A percentile compares a stretch with the other conserved stretches of the same genome.
Evolutionary conservation across 2,113 vertebrate genomes (phyloP).

Genomic region (Malurus cyaneus): DNA sequence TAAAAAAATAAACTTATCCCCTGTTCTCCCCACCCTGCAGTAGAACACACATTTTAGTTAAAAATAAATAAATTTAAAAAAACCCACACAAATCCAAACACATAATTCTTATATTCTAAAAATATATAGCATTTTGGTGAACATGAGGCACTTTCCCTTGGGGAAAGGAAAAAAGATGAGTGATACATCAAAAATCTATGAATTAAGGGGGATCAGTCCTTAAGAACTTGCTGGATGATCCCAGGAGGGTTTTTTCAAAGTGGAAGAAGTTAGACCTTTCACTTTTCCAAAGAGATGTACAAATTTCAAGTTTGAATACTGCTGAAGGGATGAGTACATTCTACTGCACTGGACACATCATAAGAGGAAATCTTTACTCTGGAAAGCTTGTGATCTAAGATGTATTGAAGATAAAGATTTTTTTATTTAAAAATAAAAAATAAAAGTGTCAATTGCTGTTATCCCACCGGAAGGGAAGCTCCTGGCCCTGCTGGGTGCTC

Average conservation of each 20-base stretch:
- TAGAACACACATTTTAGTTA: background rate
- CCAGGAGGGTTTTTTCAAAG: background rate
- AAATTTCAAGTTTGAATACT: background rate
- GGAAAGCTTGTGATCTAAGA: background rate
- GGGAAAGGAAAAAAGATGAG: background rate
- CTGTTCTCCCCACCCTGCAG: rapidly evolving
- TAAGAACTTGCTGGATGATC: background rate
- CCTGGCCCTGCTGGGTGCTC: background rate
- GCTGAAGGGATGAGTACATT: background rate
- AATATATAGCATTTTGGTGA: background rate
- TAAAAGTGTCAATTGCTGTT: background rate
- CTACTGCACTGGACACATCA: background rate
- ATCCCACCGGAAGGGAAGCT: rapidly evolving
- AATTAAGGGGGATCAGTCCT: background rate
- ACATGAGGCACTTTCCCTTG: background rate
- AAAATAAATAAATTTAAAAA: background rate
- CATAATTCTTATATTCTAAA: background rate
- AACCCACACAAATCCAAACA: rapidly evolving
- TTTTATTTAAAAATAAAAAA: background rate
- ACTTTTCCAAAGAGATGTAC: background rate
- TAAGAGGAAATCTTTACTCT: background rate
- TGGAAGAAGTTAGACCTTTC: background rate
- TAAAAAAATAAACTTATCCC: background rate
- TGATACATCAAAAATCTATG: background rate
- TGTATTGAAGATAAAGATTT: background rate